Evolutionary conservation across 2,113 vertebrate genomes (phyloP), one percentile per base, ranked within the genome.

Genomic region (Mus musculus): DNA sequence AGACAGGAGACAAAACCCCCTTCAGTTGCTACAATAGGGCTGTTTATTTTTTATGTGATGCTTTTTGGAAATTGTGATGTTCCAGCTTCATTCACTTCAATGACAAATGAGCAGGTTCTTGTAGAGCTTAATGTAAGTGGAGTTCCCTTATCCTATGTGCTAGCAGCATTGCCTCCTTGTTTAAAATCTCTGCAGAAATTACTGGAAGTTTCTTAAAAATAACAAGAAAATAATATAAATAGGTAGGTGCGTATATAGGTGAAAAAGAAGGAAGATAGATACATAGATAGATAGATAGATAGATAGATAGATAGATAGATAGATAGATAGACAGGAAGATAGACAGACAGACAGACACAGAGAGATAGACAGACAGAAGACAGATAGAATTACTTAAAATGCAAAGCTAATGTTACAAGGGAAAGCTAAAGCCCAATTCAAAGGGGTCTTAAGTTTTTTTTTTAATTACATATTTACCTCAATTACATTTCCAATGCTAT

Each of bases 11-110:
- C 98, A 98, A 97, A 98, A 98, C 73, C 97, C 95, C 97, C 97
- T 97, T 98, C 97, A 95, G 95, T 97, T 95, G 97, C 98, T 97
- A 97, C 97, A 96, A 98, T 97, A 97, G 97, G 96, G 96, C 96
- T 97, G 98, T 98, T 97, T 98, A 98, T 98, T 98, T 98, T 98
- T 98, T 98, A 98, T 96, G 97, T 97, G 95, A 95, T 95, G 96
- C 95, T 97, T 98, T 98, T 98, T 97, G 98, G 98, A 98, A 98
- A 98, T 97, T 92, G 97, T 3, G 95, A 96, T 88, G 94, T 98
- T 96, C 97, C 19, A 1, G 97, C 98, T 96, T 91, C 90, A 97
- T 96, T 91, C 90, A 97, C 98, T 98, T 98, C 98, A 97, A 97
- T 98, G 98, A 98, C 96, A 98, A 97, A 98, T 97, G 98, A 98